Conservation (phyloP, 2,113 vertebrate species). For the Tamias sibiricus region DNA sequence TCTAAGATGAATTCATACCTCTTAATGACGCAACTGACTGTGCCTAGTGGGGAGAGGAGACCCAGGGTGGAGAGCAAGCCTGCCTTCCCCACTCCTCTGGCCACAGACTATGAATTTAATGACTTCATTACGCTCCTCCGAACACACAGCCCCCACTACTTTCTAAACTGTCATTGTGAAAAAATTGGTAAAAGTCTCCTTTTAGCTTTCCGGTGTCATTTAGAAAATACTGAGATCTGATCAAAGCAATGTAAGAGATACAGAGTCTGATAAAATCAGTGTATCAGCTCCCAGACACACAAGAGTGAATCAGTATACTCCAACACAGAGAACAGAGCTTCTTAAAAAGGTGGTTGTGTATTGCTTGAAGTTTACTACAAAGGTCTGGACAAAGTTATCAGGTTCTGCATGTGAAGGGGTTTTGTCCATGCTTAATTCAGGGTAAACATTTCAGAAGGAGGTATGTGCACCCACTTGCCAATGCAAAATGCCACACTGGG, state of each 20-base stretch:
- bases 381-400: background rate
- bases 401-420: background rate
- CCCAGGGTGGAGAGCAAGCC: background rate
- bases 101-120: background rate
- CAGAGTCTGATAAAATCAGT: background rate
- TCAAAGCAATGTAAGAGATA: background rate
- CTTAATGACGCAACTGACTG: background rate
- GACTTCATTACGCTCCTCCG: background rate
- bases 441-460: background rate
- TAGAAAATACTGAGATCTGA: conserved; percentile 3
- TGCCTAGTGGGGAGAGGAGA: background rate
- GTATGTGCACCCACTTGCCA: no score
- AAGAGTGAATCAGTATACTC: background rate
- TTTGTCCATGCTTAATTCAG: background rate
- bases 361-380: background rate
- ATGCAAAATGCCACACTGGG: background rate
- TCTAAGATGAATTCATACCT: background rate
- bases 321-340: background rate
- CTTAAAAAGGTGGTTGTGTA: background rate
- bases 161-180: background rate
- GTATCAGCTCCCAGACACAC: background rate
- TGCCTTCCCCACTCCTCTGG: background rate
- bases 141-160: background rate
- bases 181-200: background rate
- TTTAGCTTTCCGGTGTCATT: background rate